Evolutionary conservation across 2,888 invertebrate species (phyloP).

Genomic region (Dascillus cervinus): DNA sequence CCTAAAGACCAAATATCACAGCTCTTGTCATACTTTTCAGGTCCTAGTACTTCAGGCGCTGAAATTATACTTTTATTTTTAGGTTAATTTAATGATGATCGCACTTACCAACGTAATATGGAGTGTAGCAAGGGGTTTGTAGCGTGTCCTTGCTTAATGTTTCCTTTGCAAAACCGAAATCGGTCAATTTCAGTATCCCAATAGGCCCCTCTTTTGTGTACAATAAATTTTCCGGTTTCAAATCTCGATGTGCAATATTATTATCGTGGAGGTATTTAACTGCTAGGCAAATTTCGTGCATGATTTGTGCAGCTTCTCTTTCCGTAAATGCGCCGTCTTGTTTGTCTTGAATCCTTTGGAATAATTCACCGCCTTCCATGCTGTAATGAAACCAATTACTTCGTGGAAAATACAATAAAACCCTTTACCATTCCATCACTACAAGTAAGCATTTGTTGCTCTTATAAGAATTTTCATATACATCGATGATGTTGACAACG

Average conservation of each 20-base stretch:
- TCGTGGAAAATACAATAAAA: too few species aligned
- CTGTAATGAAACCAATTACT: too few species aligned
- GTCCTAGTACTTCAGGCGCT: constrained; percentile 75
- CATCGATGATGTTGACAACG: constrained; percentile 87
- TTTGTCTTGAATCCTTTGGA: constrained; percentile 92
- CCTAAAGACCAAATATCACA: constrained; percentile 99
- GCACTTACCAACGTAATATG: constrained; percentile 90
- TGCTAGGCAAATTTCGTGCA: constrained; percentile 93
- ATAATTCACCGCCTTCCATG: constrained; percentile 98
- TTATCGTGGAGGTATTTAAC: constrained; percentile 88
- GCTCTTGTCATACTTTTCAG: constrained; percentile 96
- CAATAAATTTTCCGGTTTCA: constrained; percentile 95
- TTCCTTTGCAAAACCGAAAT: constrained; percentile 99
- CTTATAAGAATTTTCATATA: constrained; percentile 94
- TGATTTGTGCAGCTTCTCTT: constrained; percentile 91
- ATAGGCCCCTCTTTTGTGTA: constrained; percentile 69
- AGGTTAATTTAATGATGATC: constrained; percentile 1
- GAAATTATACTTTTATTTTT: constrained; percentile 11
- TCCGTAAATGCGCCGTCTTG: constrained; percentile 95
- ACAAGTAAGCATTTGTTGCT: constrained; percentile 88
- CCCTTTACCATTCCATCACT: constrained; percentile 99
- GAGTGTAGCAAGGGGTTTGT: constrained; percentile 98
- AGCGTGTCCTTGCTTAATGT: constrained; percentile 77
- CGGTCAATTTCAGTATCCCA: constrained; percentile 91
- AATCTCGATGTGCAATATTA: constrained; percentile 94